Percentiles rank a stretch among this genome's conserved stretches.
These are phyloP conservation scores for Ditula angustiorana DNA, from an alignment of 2,888 invertebrate genomes.

Conservation along the genomic window DNA sequence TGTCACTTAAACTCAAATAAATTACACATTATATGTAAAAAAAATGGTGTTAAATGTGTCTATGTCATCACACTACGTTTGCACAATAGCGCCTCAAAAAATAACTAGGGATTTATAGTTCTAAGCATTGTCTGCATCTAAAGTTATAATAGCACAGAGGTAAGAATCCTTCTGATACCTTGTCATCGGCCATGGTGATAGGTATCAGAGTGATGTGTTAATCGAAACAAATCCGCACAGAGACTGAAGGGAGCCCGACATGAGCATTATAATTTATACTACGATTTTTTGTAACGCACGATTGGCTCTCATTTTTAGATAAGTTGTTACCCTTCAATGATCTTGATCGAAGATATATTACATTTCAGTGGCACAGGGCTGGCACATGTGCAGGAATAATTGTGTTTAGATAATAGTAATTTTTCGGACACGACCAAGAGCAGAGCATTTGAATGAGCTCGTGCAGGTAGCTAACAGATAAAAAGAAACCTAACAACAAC, in stretches of 20 bases:
- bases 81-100: neutral
- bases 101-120: neutral
- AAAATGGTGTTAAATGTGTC: too few species aligned
- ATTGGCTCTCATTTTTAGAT: conserved; percentile 69
- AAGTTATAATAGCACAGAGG: conserved; percentile 14
- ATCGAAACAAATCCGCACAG: conserved; percentile 50
- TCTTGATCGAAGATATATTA: conserved; percentile 67
- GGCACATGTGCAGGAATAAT: conserved; percentile 40
- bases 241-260: conserved; percentile 68
- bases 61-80: neutral
- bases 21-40: neutral
- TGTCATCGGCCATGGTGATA: conserved; percentile 67
- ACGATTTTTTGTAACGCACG: conserved; percentile 66
- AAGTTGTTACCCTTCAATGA: conserved; percentile 74
- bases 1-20: neutral
- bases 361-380: conserved; percentile 66
- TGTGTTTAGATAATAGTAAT: neutral
- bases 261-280: conserved; percentile 69
- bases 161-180: conserved; percentile 54
- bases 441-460: too few species aligned
- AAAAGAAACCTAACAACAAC: too few species aligned
- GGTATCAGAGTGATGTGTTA: conserved; percentile 45
- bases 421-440: too few species aligned
- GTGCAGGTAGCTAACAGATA: too few species aligned
- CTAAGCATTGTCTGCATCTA: neutral